Evolutionary conservation across 2,113 vertebrate genomes (phyloP), one percentile per base, ranked within the genome.

Genomic region (Amia ocellicauda): DNA sequence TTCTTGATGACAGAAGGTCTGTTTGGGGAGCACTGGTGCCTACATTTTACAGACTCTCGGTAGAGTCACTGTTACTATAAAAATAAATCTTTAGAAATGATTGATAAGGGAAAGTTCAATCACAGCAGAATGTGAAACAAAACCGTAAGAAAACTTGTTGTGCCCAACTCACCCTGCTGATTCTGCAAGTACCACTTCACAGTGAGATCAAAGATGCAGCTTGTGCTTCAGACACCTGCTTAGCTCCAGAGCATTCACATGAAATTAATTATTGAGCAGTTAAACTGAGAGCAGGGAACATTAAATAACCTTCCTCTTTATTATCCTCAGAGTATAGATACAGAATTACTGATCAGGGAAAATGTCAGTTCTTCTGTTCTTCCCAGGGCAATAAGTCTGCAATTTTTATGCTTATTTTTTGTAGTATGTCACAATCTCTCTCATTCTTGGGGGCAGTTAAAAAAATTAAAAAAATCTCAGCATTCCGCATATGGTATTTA

Each of bases 221-320:
- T 10, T 36, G 31, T 36, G 5, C 53, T 40, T 58, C 54, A 40
- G 20, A 71, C 66, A 71, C 66, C 69, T 69, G 73, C 54, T 62
- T 56, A 20, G 14, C 45, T 59, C 41, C 14, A 22, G 49, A 67
- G 64, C 53, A 23, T n/a, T 40, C 22, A 41, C 54, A 40, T 36
- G 43, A 61, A 29, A 27, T 42, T 1, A 62, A 4, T 36, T 36
- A 27, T 56, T 45, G 23, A 73, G 24, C 40, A 17, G 17, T 55
- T 43, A 27, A 10, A 29, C 22, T 19, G 28, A 27, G 45, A 22
- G 45, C 52, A 57, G 55, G 20, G 45, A 55, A 50, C 31, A 24
- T 43, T 51, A 27, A 52, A n/a, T 29, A 58, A 7, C 26, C 40
- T 23, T 52, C 49, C 49, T 20, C 45, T 49, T 20, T 4, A 4